Evolutionary conservation across 2,888 invertebrate genomes (phyloP).

Genomic region (Slavum lentiscoides): DNA sequence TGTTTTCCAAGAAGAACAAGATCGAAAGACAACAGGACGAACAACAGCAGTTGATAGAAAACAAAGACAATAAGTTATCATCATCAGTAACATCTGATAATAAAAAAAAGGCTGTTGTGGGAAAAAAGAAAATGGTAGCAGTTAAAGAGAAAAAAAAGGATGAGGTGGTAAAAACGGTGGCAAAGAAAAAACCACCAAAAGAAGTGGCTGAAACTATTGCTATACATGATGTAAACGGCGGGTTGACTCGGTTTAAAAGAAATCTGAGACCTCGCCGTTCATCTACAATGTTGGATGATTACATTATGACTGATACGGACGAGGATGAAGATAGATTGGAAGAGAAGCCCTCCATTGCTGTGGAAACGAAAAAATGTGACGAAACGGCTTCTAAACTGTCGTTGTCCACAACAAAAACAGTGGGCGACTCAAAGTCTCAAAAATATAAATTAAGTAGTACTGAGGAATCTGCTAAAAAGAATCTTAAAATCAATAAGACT

Average conservation of each 20-base stretch:
- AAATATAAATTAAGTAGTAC: constrained; percentile 11
- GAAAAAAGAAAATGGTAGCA: constrained; percentile 26
- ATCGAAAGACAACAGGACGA: constrained; percentile 5
- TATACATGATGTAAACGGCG: constrained; percentile 30
- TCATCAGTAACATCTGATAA: constrained; percentile 55
- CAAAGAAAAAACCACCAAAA: constrained; percentile 23
- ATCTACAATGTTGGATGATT: constrained; percentile 46
- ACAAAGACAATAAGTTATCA: constrained; percentile 53
- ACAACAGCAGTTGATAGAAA: constrained; percentile 22
- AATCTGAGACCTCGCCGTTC: constrained; percentile 47
- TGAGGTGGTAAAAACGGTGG: background rate
- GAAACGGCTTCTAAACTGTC: background rate
- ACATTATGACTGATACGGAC: constrained; percentile 48
- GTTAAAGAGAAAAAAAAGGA: constrained; percentile 39
- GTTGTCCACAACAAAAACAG: background rate
- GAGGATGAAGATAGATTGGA: constrained; percentile 6
- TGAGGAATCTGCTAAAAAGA: constrained; percentile 41
- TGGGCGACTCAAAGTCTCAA: constrained; percentile 5
- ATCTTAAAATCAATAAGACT: constrained; percentile 49
- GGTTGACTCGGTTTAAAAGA: constrained; percentile 10
- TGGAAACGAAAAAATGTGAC: background rate
- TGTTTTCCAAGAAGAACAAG: constrained; percentile 24
- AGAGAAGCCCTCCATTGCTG: background rate
- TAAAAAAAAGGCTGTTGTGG: constrained; percentile 41
- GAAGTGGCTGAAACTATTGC: background rate